Evolutionary conservation across 2,888 invertebrate species (phyloP).

Genomic region (Palloptera scutellata): DNA sequence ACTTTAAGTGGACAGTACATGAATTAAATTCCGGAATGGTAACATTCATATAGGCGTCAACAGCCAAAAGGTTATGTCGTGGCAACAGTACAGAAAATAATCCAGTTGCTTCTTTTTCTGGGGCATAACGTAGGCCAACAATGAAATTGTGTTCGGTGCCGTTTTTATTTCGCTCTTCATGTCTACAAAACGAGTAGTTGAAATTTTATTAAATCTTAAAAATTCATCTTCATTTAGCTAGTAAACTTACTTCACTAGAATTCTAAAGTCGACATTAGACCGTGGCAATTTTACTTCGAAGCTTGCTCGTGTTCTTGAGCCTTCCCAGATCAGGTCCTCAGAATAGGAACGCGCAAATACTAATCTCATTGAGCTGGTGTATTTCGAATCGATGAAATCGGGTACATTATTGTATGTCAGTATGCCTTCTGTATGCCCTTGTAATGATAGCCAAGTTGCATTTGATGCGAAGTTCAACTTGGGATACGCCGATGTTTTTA

Average conservation of each 20-base stretch:
- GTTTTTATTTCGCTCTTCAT: constrained; percentile 63
- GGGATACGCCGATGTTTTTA: constrained; percentile 81
- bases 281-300: constrained; percentile 72
- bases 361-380: constrained; percentile 71
- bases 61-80: constrained; percentile 71
- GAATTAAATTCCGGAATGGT: constrained; percentile 79
- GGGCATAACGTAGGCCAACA: constrained; percentile 68
- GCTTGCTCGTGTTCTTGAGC: constrained; percentile 68
- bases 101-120: constrained; percentile 69
- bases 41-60: constrained; percentile 77
- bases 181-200: constrained; percentile 44
- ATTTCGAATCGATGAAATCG: constrained; percentile 67
- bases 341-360: constrained; percentile 71
- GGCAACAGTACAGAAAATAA: constrained; percentile 71
- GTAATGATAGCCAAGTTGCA: constrained; percentile 72
- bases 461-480: constrained; percentile 75
- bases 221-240: neutral
- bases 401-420: constrained; percentile 75
- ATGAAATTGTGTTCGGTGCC: constrained; percentile 68
- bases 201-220: constrained; percentile 5
- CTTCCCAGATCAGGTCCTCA: constrained; percentile 68
- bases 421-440: constrained; percentile 76
- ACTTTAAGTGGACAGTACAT: constrained; percentile 71
- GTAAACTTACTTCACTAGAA: constrained; percentile 65
- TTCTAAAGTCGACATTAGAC: constrained; percentile 73